Evolutionary conservation across 2,797 vertebrate species (phyloP).

Genomic region (Muraenolepis orangiensis): DNA sequence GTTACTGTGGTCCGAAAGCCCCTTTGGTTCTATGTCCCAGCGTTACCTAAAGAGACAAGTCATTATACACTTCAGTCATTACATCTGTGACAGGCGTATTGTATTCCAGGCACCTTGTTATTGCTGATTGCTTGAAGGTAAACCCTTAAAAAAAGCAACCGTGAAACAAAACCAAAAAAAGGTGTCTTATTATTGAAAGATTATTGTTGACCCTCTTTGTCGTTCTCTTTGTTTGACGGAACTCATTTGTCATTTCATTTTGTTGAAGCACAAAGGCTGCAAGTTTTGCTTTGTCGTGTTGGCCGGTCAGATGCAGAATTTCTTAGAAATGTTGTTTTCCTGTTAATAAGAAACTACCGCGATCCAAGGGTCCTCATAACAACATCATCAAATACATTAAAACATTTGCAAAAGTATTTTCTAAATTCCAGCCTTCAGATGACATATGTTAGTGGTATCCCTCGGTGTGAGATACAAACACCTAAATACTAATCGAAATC

Average conservation of each 20-base stretch:
- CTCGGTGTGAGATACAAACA: no score
- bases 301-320: constrained; percentile 40
- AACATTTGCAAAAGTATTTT: no score
- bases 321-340: constrained; percentile 46
- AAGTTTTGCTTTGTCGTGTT: constrained; percentile 33
- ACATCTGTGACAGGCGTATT: neutral
- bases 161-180: neutral
- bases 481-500: no score
- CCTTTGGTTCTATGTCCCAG: neutral
- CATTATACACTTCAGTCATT: neutral
- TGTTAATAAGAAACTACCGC: constrained; percentile 56
- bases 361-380: no score
- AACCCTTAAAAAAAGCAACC: neutral
- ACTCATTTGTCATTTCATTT: neutral
- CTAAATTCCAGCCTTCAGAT: no score
- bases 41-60: no score
- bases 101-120: neutral
- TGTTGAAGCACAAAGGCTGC: neutral
- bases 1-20: neutral
- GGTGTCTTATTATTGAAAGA: neutral
- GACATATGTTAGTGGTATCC: no score
- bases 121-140: neutral
- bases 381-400: no score
- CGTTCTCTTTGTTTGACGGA: neutral
- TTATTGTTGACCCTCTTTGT: neutral